phyloP scores from a whole-genome alignment of 2,888 invertebrate genomes.

The Phortica okadai region DNA sequence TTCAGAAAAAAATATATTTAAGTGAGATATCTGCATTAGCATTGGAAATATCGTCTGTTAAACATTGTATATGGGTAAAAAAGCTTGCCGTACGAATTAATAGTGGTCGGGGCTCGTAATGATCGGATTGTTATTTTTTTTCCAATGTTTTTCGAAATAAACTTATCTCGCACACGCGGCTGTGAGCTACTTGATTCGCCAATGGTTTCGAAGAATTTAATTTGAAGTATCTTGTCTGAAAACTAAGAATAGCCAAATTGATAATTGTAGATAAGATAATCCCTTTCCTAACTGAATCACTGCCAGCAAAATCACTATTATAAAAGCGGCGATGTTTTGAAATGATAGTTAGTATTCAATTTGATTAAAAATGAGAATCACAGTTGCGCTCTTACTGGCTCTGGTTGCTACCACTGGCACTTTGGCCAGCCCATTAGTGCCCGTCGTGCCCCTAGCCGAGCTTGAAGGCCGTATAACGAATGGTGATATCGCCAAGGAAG shows the following conservation, averaged over 20 bases:
- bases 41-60: no score
- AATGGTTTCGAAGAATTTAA: no score
- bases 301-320: neutral
- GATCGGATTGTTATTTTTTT: no score
- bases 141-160: no score
- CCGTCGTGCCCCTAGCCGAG: slow-evolving; percentile 33
- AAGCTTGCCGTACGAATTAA: no score
- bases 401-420: slow-evolving; percentile 46
- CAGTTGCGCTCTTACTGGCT: slow-evolving; percentile 42
- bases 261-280: slow-evolving; percentile 9
- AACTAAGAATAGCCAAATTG: neutral
- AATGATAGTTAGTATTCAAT: neutral
- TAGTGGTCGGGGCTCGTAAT: no score
- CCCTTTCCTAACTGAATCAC: neutral
- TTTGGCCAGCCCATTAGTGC: slow-evolving; percentile 46
- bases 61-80: no score
- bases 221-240: neutral
- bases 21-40: no score
- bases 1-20: no score
- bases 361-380: slow-evolving; percentile 50
- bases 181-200: no score
- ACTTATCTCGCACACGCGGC: no score
- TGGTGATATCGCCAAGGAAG: slow-evolving; percentile 48
- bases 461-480: slow-evolving; percentile 50
- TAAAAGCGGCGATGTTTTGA: neutral